Percentiles rank a stretch among this genome's conserved stretches.
phyloP scores from a whole-genome alignment of 2,888 invertebrate species.

The Mimachlamys varia region DNA sequence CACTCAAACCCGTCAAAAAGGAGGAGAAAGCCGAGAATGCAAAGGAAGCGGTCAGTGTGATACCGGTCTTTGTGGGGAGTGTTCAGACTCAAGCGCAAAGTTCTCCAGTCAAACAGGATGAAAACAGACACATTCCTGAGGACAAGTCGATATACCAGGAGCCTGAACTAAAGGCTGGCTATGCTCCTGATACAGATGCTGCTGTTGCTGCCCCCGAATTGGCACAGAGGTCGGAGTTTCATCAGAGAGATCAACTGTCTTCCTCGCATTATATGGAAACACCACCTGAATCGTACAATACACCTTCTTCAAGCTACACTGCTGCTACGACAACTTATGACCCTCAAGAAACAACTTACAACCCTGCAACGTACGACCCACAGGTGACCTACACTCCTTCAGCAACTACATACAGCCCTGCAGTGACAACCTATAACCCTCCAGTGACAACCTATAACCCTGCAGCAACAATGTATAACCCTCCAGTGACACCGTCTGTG shows the following conservation, averaged over 20 bases:
- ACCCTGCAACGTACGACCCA: not conserved
- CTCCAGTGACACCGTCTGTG: not conserved
- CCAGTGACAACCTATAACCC: not conserved
- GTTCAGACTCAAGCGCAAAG: not conserved
- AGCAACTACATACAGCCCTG: not conserved
- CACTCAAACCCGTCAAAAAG: conserved; percentile 48
- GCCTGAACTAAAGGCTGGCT: not conserved
- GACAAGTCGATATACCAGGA: not conserved
- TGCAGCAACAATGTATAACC: not conserved
- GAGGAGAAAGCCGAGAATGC: not conserved
- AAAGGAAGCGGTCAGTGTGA: not conserved
- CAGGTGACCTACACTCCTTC: not conserved
- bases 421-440: not conserved
- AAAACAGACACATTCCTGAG: not conserved
- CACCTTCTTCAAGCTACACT: not conserved
- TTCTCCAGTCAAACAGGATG: not conserved
- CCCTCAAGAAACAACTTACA: not conserved
- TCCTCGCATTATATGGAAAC: not conserved
- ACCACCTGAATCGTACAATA: not conserved
- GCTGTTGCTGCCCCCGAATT: not conserved
- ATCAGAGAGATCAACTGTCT: not conserved
- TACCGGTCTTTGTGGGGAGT: not conserved
- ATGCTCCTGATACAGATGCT: not conserved
- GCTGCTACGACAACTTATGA: not conserved
- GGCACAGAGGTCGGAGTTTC: not conserved